Percentiles rank a stretch among this genome's conserved stretches.
phyloP scores from a whole-genome alignment of 2,797 vertebrate genomes.

The Chromobotia macracanthus region DNA sequence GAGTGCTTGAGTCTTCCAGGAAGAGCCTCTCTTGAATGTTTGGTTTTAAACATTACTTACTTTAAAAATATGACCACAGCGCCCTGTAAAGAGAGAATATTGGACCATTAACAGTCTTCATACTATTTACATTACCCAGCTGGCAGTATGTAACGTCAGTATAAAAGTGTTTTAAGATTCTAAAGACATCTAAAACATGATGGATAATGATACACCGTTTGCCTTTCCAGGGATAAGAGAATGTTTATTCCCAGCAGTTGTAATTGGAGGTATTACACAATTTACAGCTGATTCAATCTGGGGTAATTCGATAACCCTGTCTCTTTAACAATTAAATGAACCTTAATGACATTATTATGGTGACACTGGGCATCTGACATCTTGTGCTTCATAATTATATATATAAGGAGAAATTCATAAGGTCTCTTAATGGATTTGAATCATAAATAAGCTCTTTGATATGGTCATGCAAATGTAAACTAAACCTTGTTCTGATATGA shows the following conservation, averaged over 20 bases:
- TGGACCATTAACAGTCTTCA: constrained; percentile 62
- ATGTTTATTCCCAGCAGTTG: background rate
- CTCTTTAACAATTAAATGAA: constrained; percentile 11
- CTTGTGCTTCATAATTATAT: background rate
- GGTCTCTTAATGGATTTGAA: background rate
- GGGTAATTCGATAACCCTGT: background rate
- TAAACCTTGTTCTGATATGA: background rate
- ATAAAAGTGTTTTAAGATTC: background rate
- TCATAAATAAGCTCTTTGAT: no score
- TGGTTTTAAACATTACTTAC: constrained; percentile 50
- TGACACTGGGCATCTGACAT: background rate
- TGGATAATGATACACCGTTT: background rate
- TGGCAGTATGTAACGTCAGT: background rate
- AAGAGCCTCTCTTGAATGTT: constrained; percentile 42
- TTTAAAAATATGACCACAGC: constrained; percentile 58
- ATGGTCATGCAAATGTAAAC: no score
- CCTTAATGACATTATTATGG: background rate
- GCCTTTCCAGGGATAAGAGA: background rate
- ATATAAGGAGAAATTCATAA: constrained; percentile 1
- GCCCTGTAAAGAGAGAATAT: constrained; percentile 65
- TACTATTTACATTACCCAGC: constrained; percentile 14
- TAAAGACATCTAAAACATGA: constrained; percentile 18
- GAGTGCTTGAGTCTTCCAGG: background rate
- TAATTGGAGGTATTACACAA: constrained; percentile 3
- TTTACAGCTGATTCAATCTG: constrained; percentile 17